These are phyloP conservation scores for Clivina fossor DNA, from an alignment of 2,888 invertebrate species.

Conservation along the genomic window DNA sequence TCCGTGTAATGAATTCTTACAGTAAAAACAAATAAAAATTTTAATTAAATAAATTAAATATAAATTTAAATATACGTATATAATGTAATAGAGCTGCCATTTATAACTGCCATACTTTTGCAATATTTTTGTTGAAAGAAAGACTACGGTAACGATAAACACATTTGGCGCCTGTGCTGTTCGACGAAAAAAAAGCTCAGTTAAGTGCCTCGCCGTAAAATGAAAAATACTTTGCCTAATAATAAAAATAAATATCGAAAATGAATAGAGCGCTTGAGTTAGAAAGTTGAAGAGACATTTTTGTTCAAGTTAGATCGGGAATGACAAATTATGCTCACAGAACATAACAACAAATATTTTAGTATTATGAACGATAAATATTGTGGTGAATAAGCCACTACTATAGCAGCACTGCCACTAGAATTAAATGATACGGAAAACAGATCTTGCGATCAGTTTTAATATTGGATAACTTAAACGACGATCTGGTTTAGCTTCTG, in stretches of 20 bases:
- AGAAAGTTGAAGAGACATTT: conserved; percentile 14
- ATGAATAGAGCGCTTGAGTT: conserved; percentile 9
- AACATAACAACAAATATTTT: conserved; percentile 23
- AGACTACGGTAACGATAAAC: conserved; percentile 9
- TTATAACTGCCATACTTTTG: conserved; percentile 16
- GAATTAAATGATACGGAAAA: too few species aligned
- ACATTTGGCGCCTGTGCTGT: conserved; percentile 16
- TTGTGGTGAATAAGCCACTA: conserved; percentile 20
- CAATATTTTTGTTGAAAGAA: not conserved
- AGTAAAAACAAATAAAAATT: too few species aligned
- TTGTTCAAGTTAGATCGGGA: not conserved
- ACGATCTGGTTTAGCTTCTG: too few species aligned
- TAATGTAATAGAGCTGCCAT: conserved; percentile 19
- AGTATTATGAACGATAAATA: conserved; percentile 22
- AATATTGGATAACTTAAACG: not conserved
- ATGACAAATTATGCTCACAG: conserved; percentile 8
- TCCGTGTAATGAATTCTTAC: too few species aligned
- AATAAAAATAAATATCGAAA: conserved; percentile 2
- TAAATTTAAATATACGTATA: conserved; percentile 18
- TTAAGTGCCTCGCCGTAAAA: conserved; percentile 25
- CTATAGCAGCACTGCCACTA: conserved; percentile 26
- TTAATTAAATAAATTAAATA: too few species aligned
- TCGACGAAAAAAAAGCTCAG: conserved; percentile 14
- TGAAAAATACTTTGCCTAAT: conserved; percentile 2
- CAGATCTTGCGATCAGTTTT: too few species aligned